Percentiles rank a stretch among this genome's conserved stretches.
Evolutionary conservation across 1,140 invertebrate genomes (phyloP).

Genomic region (Triops longicaudatus): DNA sequence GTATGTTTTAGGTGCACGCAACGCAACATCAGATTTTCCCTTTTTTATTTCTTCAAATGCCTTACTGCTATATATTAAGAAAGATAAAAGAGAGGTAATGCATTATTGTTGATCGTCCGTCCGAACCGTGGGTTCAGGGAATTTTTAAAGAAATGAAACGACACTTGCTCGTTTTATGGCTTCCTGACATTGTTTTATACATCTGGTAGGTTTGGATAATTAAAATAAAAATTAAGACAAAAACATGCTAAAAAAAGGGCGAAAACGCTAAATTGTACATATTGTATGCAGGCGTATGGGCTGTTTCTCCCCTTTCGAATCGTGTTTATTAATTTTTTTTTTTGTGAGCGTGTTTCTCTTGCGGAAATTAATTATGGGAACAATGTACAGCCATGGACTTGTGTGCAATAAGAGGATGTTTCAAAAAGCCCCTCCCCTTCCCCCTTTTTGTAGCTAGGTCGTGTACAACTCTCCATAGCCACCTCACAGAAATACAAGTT

Average conservation of each 20-base stretch:
- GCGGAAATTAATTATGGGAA: background rate
- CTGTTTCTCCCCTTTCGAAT: background rate
- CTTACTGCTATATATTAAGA: background rate
- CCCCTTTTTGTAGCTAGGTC: slow-evolving; percentile 11
- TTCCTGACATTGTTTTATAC: slow-evolving; percentile 5
- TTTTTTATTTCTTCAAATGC: background rate
- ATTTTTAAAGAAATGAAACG: background rate
- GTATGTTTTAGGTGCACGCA: slow-evolving; percentile 7
- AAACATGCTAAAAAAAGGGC: background rate
- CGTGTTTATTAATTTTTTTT: background rate
- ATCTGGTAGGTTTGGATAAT: background rate
- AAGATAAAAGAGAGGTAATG: background rate
- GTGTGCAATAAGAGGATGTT: slow-evolving; percentile 9
- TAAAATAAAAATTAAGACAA: background rate
- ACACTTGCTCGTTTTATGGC: background rate
- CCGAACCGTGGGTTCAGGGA: slow-evolving; percentile 13
- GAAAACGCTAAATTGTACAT: slow-evolving; percentile 2
- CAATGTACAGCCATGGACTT: slow-evolving; percentile 11
- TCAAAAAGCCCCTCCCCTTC: background rate
- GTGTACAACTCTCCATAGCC: background rate
- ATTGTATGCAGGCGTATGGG: background rate
- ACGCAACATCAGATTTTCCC: background rate
- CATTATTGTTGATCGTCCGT: slow-evolving; percentile 15
- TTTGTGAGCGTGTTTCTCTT: background rate
- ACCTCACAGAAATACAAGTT: background rate